phyloP scores from a whole-genome alignment of 2,888 invertebrate genomes.

The Pollenia labialis region DNA sequence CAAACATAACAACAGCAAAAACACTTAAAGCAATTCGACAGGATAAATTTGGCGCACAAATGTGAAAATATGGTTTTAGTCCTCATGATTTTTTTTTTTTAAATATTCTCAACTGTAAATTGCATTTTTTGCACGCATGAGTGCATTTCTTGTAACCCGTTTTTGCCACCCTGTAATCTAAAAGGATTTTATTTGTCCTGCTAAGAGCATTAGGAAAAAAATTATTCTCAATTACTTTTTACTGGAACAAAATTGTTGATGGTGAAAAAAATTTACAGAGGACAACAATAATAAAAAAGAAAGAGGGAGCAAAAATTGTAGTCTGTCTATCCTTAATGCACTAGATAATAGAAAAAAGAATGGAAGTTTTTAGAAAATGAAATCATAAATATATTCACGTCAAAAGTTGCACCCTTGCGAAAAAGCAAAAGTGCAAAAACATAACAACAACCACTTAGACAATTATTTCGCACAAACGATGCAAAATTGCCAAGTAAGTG shows the following conservation, averaged over 20 bases:
- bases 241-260: conserved; percentile 26
- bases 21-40: conserved; percentile 37
- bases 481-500: no score
- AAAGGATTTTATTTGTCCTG: background rate
- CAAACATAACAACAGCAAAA: background rate
- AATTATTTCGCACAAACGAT: no score
- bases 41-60: conserved; percentile 61
- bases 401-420: no score
- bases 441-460: no score
- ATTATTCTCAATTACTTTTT: conserved; percentile 55
- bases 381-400: background rate
- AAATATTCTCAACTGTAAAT: conserved; percentile 48
- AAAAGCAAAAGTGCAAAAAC: no score
- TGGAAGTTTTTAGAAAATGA: conserved; percentile 39
- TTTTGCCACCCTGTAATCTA: conserved; percentile 27
- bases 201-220: background rate
- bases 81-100: conserved; percentile 4
- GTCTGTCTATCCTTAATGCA: background rate
- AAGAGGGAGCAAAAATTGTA: background rate
- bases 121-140: conserved; percentile 65
- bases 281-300: background rate
- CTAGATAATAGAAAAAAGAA: background rate
- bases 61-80: conserved; percentile 58
- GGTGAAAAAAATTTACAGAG: background rate
- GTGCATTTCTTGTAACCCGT: conserved; percentile 41